A percentile compares a stretch with the other conserved stretches of the same genome.
These are phyloP conservation scores for Zeugodacus cucurbitae DNA, from an alignment of 1,140 invertebrate species.

Conservation along the genomic window DNA sequence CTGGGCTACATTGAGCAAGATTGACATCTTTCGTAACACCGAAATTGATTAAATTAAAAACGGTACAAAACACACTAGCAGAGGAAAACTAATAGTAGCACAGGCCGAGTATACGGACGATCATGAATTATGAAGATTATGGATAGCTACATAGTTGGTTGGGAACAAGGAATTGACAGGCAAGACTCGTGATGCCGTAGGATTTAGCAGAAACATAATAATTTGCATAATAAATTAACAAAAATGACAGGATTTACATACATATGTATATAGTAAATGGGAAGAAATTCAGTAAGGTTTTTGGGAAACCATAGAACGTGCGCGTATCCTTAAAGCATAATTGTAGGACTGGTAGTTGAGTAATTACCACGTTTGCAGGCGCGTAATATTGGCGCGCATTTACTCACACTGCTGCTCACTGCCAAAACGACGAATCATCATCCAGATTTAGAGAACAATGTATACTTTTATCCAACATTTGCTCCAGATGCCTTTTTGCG, in stretches of 20 bases:
- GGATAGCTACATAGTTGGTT: background rate
- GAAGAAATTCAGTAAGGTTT: background rate
- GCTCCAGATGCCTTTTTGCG: background rate
- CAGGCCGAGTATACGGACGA: background rate
- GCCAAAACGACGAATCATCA: background rate
- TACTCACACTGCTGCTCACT: too few species aligned
- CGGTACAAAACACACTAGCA: background rate
- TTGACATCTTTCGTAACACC: conserved; percentile 40
- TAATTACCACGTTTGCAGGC: background rate
- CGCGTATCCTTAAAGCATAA: too few species aligned
- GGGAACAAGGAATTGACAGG: background rate
- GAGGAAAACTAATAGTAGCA: background rate
- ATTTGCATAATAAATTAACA: conserved; percentile 31
- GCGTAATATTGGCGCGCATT: background rate
- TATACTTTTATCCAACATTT: background rate
- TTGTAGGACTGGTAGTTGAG: too few species aligned
- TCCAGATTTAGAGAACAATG: background rate
- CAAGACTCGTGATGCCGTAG: background rate
- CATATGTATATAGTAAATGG: background rate
- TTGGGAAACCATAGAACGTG: too few species aligned
- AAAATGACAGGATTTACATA: background rate
- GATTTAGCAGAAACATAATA: background rate
- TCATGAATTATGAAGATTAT: background rate
- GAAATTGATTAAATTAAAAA: conserved; percentile 43
- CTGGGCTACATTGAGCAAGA: conserved; percentile 28